phyloP scores from a whole-genome alignment of 2,888 invertebrate species.

The Muscina levida region DNA sequence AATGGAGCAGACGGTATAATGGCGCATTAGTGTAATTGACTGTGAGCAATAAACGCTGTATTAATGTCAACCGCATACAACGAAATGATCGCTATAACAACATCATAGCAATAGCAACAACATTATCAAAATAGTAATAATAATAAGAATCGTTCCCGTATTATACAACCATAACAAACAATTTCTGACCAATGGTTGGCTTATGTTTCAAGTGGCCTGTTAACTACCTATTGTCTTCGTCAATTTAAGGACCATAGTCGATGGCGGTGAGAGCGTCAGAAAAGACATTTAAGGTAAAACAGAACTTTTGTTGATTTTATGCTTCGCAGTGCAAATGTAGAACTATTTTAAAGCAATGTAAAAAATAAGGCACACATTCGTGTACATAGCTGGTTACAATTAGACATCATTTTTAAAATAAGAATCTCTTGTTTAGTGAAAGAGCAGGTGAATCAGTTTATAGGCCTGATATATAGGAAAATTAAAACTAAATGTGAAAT shows the following conservation, averaged over 20 bases:
- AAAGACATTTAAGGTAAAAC: no score
- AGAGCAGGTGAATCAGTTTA: no score
- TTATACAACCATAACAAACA: constrained; percentile 27
- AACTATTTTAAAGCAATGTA: no score
- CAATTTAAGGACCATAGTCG: constrained; percentile 1
- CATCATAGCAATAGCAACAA: constrained; percentile 18
- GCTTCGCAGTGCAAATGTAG: no score
- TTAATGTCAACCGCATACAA: constrained; percentile 39
- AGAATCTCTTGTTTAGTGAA: no score
- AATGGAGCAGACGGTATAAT: constrained; percentile 9
- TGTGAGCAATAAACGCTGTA: constrained; percentile 41
- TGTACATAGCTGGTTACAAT: no score
- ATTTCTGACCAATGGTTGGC: neutral
- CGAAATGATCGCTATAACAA: constrained; percentile 11
- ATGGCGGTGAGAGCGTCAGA: no score
- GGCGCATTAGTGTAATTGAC: constrained; percentile 42
- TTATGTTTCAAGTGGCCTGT: constrained; percentile 10
- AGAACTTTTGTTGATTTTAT: no score
- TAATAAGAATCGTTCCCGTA: constrained; percentile 19
- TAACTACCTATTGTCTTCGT: neutral
- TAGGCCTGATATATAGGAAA: no score
- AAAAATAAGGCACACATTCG: no score
- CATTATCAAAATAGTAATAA: constrained; percentile 27
- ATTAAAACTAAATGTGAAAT: no score
- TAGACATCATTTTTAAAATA: no score